A percentile compares a stretch with the other conserved stretches of the same genome.
phyloP scores from a whole-genome alignment of 2,113 vertebrate species.

The Cichladusa arquata region DNA sequence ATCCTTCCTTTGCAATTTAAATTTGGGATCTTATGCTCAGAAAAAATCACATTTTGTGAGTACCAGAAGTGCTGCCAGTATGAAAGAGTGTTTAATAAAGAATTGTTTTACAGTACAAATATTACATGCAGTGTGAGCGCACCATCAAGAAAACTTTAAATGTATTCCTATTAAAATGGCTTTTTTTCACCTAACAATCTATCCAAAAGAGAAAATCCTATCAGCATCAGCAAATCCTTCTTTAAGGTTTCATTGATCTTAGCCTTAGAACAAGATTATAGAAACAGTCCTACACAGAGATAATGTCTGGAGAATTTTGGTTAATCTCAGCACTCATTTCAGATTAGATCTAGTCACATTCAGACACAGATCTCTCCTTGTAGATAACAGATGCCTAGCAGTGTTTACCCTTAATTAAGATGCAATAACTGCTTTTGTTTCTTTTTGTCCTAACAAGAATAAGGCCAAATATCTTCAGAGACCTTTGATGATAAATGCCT shows the following conservation, averaged over 20 bases:
- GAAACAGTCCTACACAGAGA: constrained; percentile 66
- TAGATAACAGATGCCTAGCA: constrained; percentile 61
- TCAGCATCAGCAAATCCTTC: constrained; percentile 71
- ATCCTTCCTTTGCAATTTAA: constrained; percentile 19
- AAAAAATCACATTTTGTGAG: background rate
- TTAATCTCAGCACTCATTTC: constrained; percentile 75
- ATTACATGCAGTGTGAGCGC: background rate
- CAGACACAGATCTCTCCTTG: constrained; percentile 34
- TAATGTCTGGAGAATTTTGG: constrained; percentile 69
- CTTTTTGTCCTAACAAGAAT: constrained; percentile 13
- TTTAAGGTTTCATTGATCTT: constrained; percentile 78
- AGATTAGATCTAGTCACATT: constrained; percentile 75
- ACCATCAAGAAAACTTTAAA: constrained; percentile 48
- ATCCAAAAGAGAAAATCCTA: constrained; percentile 67
- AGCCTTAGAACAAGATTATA: constrained; percentile 76
- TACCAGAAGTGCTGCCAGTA: background rate
- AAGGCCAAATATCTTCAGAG: constrained; percentile 1
- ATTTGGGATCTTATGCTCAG: background rate
- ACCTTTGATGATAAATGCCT: constrained; percentile 15
- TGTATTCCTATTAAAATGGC: constrained; percentile 22
- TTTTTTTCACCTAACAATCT: constrained; percentile 44
- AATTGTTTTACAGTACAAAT: background rate
- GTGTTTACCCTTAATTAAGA: constrained; percentile 70
- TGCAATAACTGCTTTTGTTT: constrained; percentile 61
- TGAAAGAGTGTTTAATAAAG: background rate